Conservation (phyloP, 2,888 invertebrate genomes). For the Lucinisca nassula region DNA sequence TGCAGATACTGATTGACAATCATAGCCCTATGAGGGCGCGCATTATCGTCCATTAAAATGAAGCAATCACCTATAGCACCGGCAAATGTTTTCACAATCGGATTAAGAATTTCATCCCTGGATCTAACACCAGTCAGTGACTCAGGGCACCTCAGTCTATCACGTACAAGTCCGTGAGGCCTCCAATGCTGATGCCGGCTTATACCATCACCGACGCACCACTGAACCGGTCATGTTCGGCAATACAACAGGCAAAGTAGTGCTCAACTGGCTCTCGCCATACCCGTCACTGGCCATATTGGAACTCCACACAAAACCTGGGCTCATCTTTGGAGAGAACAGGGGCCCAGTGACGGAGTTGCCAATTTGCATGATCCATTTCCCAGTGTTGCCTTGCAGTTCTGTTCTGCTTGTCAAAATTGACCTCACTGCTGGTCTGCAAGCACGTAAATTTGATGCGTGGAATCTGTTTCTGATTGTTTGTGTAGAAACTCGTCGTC, state of each 20-base stretch:
- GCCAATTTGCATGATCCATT: neutral
- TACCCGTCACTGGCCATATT: slow-evolving; percentile 23
- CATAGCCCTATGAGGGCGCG: slow-evolving; percentile 42
- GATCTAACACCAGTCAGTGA: neutral
- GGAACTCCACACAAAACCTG: slow-evolving; percentile 25
- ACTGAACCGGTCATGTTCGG: no score
- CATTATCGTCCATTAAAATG: slow-evolving; percentile 45
- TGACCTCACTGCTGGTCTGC: no score
- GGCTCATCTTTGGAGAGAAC: slow-evolving; percentile 16
- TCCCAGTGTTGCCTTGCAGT: neutral
- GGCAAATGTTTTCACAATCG: slow-evolving; percentile 18
- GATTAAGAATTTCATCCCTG: slow-evolving; percentile 10
- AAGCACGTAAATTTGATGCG: no score
- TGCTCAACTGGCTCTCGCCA: slow-evolving; percentile 23
- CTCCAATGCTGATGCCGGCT: slow-evolving; percentile 12
- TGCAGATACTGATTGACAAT: no score
- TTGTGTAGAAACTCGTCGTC: no score
- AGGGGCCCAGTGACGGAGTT: no score
- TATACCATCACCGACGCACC: slow-evolving; percentile 18
- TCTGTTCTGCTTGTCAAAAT: neutral
- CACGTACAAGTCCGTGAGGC: slow-evolving; percentile 27
- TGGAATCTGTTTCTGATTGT: no score
- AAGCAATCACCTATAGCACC: slow-evolving; percentile 29
- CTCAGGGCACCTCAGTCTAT: neutral
- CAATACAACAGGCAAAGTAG: no score